Evolutionary conservation across 2,113 vertebrate genomes (phyloP).

Genomic region (Porphyrio hochstetteri): DNA sequence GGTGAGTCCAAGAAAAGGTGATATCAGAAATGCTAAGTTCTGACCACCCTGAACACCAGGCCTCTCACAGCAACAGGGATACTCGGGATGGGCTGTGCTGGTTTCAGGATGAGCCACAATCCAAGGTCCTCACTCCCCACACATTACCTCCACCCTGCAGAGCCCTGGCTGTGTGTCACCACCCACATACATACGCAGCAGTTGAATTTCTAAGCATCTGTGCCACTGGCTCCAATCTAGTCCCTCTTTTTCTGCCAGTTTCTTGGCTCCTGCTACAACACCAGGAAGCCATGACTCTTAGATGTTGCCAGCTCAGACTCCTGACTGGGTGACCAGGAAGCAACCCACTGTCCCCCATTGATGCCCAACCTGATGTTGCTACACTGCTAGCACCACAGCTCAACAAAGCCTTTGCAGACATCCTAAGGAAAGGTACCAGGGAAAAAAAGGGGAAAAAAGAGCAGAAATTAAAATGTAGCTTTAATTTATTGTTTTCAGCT

Average conservation of each 20-base stretch:
- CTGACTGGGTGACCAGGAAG: background rate
- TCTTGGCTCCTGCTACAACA: background rate
- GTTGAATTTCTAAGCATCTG: background rate
- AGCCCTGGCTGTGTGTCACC: background rate
- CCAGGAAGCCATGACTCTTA: background rate
- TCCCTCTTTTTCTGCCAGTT: background rate
- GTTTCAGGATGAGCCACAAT: background rate
- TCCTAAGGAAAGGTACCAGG: background rate
- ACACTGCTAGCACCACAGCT: background rate
- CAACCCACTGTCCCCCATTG: background rate
- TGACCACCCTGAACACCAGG: background rate
- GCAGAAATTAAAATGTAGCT: background rate
- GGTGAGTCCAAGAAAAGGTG: background rate
- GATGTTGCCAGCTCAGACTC: background rate
- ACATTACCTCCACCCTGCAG: background rate
- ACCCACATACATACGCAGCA: rapidly evolving
- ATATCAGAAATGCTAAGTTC: background rate
- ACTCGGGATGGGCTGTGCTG: background rate
- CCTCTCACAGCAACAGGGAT: background rate
- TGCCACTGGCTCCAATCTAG: background rate
- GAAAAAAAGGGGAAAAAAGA: background rate
- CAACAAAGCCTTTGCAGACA: background rate
- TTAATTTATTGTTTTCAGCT: background rate
- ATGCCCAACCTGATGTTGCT: background rate
- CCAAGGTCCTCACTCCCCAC: background rate